Evolutionary conservation across 2,113 vertebrate species (phyloP).

Genomic region (Bambusicola thoracicus): DNA sequence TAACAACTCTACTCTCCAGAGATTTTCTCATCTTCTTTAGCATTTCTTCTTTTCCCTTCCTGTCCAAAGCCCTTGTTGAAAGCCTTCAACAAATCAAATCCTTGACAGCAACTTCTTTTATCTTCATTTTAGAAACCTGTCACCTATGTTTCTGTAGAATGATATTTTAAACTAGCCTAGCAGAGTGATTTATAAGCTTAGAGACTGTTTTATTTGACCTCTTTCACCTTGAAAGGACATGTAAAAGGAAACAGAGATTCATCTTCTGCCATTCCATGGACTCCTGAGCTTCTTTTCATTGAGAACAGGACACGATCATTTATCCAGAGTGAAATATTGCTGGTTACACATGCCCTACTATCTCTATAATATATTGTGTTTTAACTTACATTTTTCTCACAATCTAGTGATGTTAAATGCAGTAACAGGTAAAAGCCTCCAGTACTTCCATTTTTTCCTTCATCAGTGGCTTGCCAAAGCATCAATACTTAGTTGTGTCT

Average conservation of each 20-base stretch:
- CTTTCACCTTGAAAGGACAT: conserved; percentile 63
- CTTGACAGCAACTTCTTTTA: conserved; percentile 56
- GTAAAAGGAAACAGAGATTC: conserved; percentile 53
- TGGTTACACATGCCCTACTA: background rate
- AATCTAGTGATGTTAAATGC: background rate
- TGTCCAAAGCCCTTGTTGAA: conserved; percentile 22
- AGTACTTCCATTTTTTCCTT: background rate
- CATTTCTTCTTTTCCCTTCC: background rate
- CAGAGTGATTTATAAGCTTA: conserved; percentile 58
- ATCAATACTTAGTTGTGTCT: background rate
- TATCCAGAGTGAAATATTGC: conserved; percentile 38
- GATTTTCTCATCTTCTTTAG: background rate
- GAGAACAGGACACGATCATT: background rate
- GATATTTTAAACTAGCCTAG: conserved; percentile 44
- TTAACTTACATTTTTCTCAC: background rate
- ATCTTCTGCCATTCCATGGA: conserved; percentile 26
- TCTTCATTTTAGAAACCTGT: conserved; percentile 57
- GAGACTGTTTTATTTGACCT: conserved; percentile 50
- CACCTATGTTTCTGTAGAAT: conserved; percentile 38
- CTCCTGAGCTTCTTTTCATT: background rate
- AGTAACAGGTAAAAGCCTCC: background rate
- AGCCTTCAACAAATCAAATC: conserved; percentile 48
- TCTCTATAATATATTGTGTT: background rate
- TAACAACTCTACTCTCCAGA: background rate
- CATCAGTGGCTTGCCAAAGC: background rate